A percentile compares a stretch with the other conserved stretches of the same genome.
phyloP scores from a whole-genome alignment of 2,113 vertebrate genomes.

The Melozone crissalis region DNA sequence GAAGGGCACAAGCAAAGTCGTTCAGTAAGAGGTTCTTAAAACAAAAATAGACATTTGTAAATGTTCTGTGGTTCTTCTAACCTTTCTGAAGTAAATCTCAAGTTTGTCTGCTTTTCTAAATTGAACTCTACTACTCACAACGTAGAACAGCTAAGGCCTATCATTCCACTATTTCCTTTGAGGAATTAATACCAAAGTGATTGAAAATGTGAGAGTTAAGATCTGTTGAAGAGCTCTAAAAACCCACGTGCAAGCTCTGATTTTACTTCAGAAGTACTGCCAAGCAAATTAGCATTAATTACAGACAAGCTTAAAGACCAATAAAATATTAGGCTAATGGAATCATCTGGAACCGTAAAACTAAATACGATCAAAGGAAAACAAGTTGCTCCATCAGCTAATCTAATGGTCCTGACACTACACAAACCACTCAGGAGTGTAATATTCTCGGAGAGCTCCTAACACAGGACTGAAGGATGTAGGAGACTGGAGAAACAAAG shows the following conservation, averaged over 20 bases:
- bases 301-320: conserved; percentile 30
- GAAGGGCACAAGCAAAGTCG: background rate
- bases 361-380: background rate
- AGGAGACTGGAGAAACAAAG: background rate
- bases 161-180: background rate
- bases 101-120: background rate
- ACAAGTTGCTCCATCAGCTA: background rate
- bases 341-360: background rate
- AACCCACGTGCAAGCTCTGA: background rate
- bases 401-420: background rate
- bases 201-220: conserved; percentile 7
- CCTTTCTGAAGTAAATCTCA: background rate
- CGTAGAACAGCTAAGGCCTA: background rate
- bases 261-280: conserved; percentile 41
- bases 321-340: conserved; percentile 25
- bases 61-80: background rate
- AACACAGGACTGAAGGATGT: background rate
- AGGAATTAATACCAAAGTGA: background rate
- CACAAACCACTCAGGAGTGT: background rate
- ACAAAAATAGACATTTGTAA: background rate
- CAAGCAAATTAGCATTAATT: conserved; percentile 52
- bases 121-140: background rate
- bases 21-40: background rate
- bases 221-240: conserved; percentile 3
- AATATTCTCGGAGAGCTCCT: background rate